These are phyloP conservation scores for Neria commutata DNA, from an alignment of 2,888 invertebrate species.

Conservation along the genomic window DNA sequence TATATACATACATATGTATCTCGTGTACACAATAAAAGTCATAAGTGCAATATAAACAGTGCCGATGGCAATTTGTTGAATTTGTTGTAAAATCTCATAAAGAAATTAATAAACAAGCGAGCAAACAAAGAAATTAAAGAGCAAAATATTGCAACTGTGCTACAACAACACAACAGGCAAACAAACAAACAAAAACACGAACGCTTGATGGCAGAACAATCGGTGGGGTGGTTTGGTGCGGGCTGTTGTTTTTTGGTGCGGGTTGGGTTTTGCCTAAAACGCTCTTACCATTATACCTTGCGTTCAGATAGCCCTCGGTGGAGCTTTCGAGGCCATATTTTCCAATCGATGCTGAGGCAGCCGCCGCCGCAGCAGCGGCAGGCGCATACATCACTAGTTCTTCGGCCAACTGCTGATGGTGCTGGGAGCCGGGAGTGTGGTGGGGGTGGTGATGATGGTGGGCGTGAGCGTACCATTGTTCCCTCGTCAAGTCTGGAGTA, in stretches of 20 bases:
- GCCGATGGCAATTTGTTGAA: background rate
- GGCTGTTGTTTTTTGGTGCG: no score
- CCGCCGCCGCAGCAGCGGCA: conserved; percentile 42
- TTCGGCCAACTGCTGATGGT: conserved; percentile 51
- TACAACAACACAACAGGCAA: background rate
- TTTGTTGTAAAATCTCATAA: background rate
- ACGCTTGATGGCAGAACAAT: background rate
- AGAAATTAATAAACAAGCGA: conserved; percentile 1
- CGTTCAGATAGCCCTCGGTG: conserved; percentile 59
- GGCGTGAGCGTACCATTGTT: conserved; percentile 45
- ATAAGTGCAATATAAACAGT: no score
- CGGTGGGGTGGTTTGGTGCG: background rate
- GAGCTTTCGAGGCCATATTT: conserved; percentile 58
- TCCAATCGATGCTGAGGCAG: conserved; percentile 46
- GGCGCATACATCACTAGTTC: conserved; percentile 56
- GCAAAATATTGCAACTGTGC: background rate
- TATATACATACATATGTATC: background rate
- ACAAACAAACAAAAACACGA: background rate
- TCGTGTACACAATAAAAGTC: no score
- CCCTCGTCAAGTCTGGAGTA: conserved; percentile 39
- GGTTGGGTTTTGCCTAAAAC: conserved; percentile 17
- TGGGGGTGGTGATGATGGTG: conserved; percentile 36
- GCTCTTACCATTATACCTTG: conserved; percentile 61
- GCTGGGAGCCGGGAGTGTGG: conserved; percentile 30
- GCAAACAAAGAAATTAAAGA: conserved; percentile 11